phyloP scores from a whole-genome alignment of 30 jellyfish, hydroid and myxozoan species.

The Hydractinia symbiolongicarpus region DNA sequence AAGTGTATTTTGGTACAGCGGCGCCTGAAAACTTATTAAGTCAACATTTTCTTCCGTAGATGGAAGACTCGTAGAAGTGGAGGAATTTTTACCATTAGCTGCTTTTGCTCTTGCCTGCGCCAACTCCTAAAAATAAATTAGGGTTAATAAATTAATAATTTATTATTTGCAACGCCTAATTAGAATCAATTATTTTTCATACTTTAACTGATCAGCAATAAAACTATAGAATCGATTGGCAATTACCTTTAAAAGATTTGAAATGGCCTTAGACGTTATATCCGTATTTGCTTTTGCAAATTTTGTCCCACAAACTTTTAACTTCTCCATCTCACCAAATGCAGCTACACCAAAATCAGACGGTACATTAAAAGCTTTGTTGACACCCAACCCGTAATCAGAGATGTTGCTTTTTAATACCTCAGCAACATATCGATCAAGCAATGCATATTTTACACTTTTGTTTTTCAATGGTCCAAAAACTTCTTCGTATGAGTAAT shows the following conservation, averaged over 20 bases:
- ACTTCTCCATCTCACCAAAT: constrained; percentile 12
- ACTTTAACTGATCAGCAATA: no score
- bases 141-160: no score
- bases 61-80: neutral
- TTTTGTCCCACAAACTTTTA: constrained; percentile 1
- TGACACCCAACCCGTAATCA: neutral
- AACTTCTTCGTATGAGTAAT: constrained; percentile 13
- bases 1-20: neutral
- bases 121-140: no score
- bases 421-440: neutral
- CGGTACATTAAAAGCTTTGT: neutral
- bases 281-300: constrained; percentile 4
- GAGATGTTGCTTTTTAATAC: neutral
- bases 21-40: neutral
- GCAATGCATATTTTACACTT: neutral
- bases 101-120: no score
- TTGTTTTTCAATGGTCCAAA: neutral
- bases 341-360: constrained; percentile 17
- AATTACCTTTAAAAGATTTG: neutral
- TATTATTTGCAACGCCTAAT: no score
- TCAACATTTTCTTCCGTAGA: neutral
- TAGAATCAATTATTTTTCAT: no score
- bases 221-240: no score
- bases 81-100: no score
- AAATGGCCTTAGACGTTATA: neutral